A percentile compares a stretch with the other conserved stretches of the same genome.
Evolutionary conservation across 2,888 invertebrate species (phyloP).

Genomic region (Eupithecia inturbata): DNA sequence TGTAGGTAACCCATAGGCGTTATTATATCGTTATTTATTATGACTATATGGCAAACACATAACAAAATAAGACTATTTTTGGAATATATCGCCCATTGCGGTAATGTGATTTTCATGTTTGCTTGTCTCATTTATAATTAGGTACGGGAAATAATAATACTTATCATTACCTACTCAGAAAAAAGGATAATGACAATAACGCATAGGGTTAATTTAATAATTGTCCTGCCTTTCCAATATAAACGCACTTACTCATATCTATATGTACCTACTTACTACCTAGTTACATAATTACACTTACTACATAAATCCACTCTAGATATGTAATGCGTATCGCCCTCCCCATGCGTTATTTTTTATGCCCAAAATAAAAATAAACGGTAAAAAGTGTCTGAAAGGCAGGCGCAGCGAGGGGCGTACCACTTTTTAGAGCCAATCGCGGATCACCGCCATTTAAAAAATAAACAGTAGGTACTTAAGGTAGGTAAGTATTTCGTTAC

Average conservation of each 20-base stretch:
- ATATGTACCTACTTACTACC: neutral
- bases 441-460: slow-evolving; percentile 64
- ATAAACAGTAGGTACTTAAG: slow-evolving; percentile 30
- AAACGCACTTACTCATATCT: neutral
- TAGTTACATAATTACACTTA: neutral
- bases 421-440: slow-evolving; percentile 78
- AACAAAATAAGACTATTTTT: slow-evolving; percentile 74
- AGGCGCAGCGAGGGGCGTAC: slow-evolving; percentile 67
- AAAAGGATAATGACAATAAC: slow-evolving; percentile 24
- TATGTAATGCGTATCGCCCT: slow-evolving; percentile 9
- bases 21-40: slow-evolving; percentile 60
- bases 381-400: slow-evolving; percentile 58
- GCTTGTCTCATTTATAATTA: slow-evolving; percentile 57
- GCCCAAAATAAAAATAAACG: slow-evolving; percentile 50
- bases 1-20: slow-evolving; percentile 64
- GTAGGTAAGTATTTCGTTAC: neutral
- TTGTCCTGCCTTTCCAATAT: no score
- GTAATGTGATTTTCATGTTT: slow-evolving; percentile 71
- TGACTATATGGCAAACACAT: slow-evolving; percentile 61
- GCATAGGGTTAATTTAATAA: neutral
- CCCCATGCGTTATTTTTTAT: slow-evolving; percentile 43
- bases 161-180: slow-evolving; percentile 8
- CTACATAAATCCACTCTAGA: neutral
- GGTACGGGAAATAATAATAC: slow-evolving; percentile 31
- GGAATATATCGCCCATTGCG: slow-evolving; percentile 57